Base-by-base conservation (phyloP, 2,113 vertebrate species). In the Climacteris rufus region DNA sequence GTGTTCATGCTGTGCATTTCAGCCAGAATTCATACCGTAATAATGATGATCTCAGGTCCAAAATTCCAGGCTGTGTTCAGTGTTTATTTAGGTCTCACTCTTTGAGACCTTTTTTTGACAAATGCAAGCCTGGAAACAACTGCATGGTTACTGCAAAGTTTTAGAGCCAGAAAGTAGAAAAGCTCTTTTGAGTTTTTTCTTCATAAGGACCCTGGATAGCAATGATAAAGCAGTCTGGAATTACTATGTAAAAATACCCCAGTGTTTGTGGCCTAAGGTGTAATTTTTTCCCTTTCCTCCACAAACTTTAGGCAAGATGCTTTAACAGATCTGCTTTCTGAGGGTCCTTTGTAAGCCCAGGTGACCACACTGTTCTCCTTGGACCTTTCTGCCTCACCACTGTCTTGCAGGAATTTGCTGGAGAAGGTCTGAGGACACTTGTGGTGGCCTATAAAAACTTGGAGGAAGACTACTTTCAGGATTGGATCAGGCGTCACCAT, bases 391-490 rank as follows among this genome's bases (percentile, higher is more conserved):
- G 20, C 5, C 68, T 69, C 16, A 87, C 22, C 22, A 15, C 49
- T 93, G 22, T 93, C 77, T 94, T n/a, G 3, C 68, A 99, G 99
- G 98, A 99, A 69, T 99, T 99, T 97, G 99, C 99, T 28, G 98
- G 98, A 7, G 98, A 99, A 33, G 99, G 99, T 47, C 97, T 99
- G 69, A 98, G 99, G 57, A 99, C 99, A 2, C 97, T 99, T 0
- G 98, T 98, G 35, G 97, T 99, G 88, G 99, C 99, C 87, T 99
- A 98, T 88, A 99, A 99, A 91, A 98, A 98, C 71, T 17, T 99
- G 94, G 98, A 99, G 2, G 88, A 98, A 59, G 49, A 30, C 2
- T 98, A 98, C 85, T 98, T 99, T 93, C 66, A 85, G 27, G 83
- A 96, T 2, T 99, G 99, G 99, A 98, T 49, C 83, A 68, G n/a